Evolutionary conservation across 2,113 vertebrate species (phyloP), one percentile per base, ranked within the genome.

Genomic region (Erinaceus europaeus): DNA sequence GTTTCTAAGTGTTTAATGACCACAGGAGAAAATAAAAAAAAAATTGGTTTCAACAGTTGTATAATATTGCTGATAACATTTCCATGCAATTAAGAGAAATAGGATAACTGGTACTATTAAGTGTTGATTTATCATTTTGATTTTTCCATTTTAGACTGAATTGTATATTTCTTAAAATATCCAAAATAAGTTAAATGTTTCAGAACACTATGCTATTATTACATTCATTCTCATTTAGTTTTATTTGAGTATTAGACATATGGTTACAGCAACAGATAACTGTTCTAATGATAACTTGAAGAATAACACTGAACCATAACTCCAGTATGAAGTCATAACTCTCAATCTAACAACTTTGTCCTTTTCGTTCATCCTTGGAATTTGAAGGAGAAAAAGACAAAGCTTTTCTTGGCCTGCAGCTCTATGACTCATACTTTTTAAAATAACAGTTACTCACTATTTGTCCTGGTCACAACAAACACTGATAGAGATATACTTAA

Each of bases 371-470:
- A 44, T 88, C 76, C 57, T 94, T 90, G 46, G 61, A 25, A 50
- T 90, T 88, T 68, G 46, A n/a, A 91, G 55, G 25, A 64, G 46
- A 69, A 69, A 91, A 86, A 79, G n/a, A 67, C 34, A 55, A 2
- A 52, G 34, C 23, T 72, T 90, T 93, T 61, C 55, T 59, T 13
- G 42, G 23, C 40, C 61, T 62, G 67, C 38, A n/a, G 48, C 73
- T 61, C 29, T 72, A 69, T 91, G 89, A 85, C 55, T 90, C 78
- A 87, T 32, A 34, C 55, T 90, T 86, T 89, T 89, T 91, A 93
- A 95, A 93, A 95, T 94, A 95, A 81, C 81, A 27, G 23, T 36
- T 5, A 67, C 61, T 36, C 77, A 78, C 85, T 50, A 32, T 40
- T 84, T 92, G 59, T 72, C 59, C 86, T 71, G 52, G 77, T 72